Conservation (phyloP, 2,797 vertebrate species). For the Hoplostethus mediterraneus region DNA sequence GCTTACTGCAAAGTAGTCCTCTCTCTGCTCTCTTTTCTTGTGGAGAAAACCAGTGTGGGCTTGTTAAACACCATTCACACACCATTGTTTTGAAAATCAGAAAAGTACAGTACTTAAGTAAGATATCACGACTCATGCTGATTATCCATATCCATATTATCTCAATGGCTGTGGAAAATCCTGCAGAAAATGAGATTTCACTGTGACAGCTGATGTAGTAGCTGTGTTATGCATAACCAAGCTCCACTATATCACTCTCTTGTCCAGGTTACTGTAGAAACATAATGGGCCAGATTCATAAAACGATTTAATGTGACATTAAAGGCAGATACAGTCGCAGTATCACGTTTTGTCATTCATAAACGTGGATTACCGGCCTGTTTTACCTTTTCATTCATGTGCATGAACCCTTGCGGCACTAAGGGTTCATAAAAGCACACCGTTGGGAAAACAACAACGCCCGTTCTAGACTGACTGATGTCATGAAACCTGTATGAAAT, state of each 20-base stretch:
- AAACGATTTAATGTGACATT: too few species aligned
- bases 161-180: not conserved
- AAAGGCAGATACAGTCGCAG: too few species aligned
- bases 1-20: not conserved
- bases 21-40: not conserved
- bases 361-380: too few species aligned
- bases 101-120: not conserved
- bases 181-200: not conserved
- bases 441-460: too few species aligned
- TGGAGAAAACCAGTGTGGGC: not conserved
- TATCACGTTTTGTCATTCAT: too few species aligned
- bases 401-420: too few species aligned
- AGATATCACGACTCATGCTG: slow-evolving; percentile 1
- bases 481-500: too few species aligned
- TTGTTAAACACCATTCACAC: not conserved
- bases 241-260: not conserved
- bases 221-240: not conserved
- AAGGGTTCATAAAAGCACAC: too few species aligned
- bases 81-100: not conserved
- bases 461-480: too few species aligned
- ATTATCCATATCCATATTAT: not conserved
- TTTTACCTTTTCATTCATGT: too few species aligned
- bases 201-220: not conserved
- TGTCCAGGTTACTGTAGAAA: not conserved
- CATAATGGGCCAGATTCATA: not conserved